Evolutionary conservation across 2,888 invertebrate genomes (phyloP).

Genomic region (Heliconius aoede): DNA sequence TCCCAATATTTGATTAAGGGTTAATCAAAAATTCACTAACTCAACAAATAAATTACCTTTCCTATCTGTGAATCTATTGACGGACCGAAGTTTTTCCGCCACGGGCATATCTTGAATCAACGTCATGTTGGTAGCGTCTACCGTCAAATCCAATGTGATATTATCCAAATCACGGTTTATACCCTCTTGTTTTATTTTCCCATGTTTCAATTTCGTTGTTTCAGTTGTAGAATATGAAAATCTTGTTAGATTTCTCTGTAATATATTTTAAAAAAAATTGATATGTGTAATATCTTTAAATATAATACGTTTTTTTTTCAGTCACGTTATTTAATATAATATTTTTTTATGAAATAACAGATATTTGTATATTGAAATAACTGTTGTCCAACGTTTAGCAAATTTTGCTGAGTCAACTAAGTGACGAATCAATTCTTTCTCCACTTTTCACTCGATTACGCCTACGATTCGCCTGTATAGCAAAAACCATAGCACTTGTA

Average conservation of each 20-base stretch:
- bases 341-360: too few species aligned
- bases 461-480: too few species aligned
- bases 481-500: too few species aligned
- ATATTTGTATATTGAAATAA: too few species aligned
- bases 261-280: neutral
- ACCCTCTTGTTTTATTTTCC: too few species aligned
- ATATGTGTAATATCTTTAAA: neutral
- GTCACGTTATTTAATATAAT: too few species aligned
- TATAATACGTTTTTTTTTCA: too few species aligned
- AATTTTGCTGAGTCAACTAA: too few species aligned
- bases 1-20: too few species aligned
- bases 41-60: conserved; percentile 63
- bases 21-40: neutral
- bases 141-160: conserved; percentile 62
- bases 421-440: too few species aligned
- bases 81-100: conserved; percentile 73
- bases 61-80: conserved; percentile 73
- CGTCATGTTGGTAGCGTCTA: conserved; percentile 72
- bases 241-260: conserved; percentile 59
- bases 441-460: too few species aligned
- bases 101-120: conserved; percentile 73
- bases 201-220: conserved; percentile 46
- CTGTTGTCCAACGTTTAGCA: too few species aligned
- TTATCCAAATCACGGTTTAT: conserved; percentile 49
- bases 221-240: conserved; percentile 49